Conservation (phyloP, 2,888 invertebrate species). For the Parnassius apollo region DNA sequence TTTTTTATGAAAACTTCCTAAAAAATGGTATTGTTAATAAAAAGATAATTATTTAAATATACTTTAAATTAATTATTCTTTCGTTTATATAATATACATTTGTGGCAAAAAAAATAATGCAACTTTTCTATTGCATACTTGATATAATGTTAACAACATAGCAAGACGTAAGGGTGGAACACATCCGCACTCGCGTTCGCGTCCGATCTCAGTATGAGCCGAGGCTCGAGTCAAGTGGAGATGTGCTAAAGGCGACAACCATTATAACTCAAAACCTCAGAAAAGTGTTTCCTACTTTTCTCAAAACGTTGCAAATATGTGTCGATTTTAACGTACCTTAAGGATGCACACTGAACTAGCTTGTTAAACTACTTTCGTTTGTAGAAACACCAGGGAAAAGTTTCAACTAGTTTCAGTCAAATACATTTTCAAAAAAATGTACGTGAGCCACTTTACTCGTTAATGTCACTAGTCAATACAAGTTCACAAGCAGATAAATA, state of each 20-base stretch:
- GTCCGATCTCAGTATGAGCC: slow-evolving; percentile 14
- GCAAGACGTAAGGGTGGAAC: slow-evolving; percentile 23
- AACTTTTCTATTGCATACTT: no score
- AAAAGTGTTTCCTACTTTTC: slow-evolving; percentile 35
- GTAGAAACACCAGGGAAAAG: background rate
- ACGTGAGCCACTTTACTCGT: no score
- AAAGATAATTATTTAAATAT: no score
- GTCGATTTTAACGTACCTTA: slow-evolving; percentile 37
- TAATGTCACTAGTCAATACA: no score
- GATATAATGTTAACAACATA: background rate
- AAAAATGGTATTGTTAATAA: no score
- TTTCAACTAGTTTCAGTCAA: slow-evolving; percentile 6
- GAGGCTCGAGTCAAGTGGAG: slow-evolving; percentile 19
- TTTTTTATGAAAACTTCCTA: no score
- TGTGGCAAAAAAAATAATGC: no score
- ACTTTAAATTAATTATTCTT: no score
- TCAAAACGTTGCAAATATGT: slow-evolving; percentile 38
- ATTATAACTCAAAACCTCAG: slow-evolving; percentile 29
- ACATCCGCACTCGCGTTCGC: slow-evolving; percentile 19
- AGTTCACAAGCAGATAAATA: no score
- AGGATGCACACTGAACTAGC: slow-evolving; percentile 30
- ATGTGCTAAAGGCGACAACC: slow-evolving; percentile 20
- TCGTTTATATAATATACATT: no score
- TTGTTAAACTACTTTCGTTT: background rate
- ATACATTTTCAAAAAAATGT: background rate